Percentiles rank a stretch among this genome's conserved stretches.
These are phyloP conservation scores for Serinus canaria DNA, from an alignment of 2,113 vertebrate species.

Conservation along the genomic window DNA sequence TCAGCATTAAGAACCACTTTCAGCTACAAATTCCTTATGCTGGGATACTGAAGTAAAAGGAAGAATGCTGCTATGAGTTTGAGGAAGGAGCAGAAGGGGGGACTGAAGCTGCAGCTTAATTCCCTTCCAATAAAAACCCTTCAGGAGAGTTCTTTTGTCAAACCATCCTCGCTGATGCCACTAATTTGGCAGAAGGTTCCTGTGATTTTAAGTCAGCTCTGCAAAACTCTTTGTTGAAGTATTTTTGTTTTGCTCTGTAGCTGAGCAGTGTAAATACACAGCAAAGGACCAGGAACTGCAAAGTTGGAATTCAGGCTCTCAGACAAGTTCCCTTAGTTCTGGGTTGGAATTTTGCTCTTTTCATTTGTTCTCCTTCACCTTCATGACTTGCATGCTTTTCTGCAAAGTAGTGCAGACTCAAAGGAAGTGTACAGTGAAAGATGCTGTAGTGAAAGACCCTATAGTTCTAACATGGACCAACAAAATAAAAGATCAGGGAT, in stretches of 20 bases:
- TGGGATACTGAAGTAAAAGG: background rate
- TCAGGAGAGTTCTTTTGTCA: background rate
- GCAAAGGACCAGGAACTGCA: background rate
- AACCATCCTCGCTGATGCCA: background rate
- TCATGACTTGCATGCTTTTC: background rate
- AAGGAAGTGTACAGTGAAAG: background rate
- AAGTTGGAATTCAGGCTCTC: background rate
- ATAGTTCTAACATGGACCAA: accelerated
- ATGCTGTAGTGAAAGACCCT: background rate
- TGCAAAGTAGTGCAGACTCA: background rate
- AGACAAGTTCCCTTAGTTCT: background rate
- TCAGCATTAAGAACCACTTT: background rate
- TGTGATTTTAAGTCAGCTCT: background rate
- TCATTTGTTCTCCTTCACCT: background rate
- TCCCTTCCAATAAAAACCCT: background rate
- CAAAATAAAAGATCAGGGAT: background rate
- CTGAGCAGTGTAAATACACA: background rate
- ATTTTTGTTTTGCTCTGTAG: background rate
- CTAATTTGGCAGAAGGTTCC: background rate
- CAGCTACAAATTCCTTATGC: background rate
- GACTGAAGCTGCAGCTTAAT: background rate
- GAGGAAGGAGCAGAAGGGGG: accelerated
- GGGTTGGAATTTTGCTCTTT: background rate
- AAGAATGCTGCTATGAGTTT: background rate
- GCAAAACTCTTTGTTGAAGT: background rate